Percentiles rank a stretch among this genome's conserved stretches.
Conservation (phyloP, 2,888 invertebrate genomes). For the Yponomeuta sedellus region DNA sequence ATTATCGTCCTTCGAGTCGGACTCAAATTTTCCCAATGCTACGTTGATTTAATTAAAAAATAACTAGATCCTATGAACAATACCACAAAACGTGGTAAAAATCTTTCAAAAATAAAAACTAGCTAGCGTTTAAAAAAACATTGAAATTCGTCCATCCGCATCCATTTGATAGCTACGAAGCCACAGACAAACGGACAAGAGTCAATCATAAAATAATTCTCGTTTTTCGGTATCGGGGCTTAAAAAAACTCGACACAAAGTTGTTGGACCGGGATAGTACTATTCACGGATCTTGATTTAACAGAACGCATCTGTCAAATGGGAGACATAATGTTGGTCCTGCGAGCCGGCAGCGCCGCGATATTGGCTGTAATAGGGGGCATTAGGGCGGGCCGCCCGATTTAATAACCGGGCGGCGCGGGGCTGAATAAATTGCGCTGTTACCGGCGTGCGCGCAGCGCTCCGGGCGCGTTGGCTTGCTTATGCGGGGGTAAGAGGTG, state of each 20-base stretch:
- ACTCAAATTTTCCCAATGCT: neutral
- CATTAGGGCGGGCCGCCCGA: slow-evolving; percentile 70
- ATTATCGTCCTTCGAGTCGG: neutral
- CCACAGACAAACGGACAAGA: neutral
- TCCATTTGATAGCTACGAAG: no score
- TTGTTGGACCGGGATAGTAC: neutral
- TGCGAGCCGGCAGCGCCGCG: neutral
- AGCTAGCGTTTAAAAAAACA: no score
- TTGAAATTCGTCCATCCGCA: no score
- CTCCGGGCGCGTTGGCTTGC: slow-evolving; percentile 38
- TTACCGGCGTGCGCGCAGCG: slow-evolving; percentile 45
- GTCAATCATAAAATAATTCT: neutral
- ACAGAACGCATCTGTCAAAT: slow-evolving; percentile 9
- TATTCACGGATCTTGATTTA: slow-evolving; percentile 4
- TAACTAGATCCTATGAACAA: no score
- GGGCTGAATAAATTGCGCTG: slow-evolving; percentile 51
- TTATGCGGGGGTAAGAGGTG: neutral
- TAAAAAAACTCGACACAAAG: neutral
- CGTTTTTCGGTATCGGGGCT: no score
- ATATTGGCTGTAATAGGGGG: slow-evolving; percentile 67
- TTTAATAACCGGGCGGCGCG: slow-evolving; percentile 68
- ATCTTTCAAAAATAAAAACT: no score
- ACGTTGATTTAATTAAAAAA: no score
- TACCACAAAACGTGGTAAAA: no score
- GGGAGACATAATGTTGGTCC: neutral